Conservation (phyloP, 2,797 vertebrate genomes). For the Cetoscarus ocellatus region DNA sequence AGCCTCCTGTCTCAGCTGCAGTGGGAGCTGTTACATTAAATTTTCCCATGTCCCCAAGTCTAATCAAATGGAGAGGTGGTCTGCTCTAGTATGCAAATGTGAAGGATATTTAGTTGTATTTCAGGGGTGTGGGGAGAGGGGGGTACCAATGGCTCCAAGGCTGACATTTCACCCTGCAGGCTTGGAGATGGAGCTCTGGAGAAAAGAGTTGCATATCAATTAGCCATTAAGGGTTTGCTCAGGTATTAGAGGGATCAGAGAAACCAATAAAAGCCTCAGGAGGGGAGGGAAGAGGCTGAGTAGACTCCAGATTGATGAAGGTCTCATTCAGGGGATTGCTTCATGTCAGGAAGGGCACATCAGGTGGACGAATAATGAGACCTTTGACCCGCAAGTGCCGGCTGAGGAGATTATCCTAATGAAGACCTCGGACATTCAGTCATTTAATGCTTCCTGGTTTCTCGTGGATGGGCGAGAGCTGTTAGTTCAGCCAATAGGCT, state of each 20-base stretch:
- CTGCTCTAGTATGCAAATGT: slow-evolving; percentile 52
- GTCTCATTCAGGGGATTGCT: slow-evolving; percentile 47
- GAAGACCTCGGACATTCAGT: slow-evolving; percentile 40
- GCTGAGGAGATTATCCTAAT: slow-evolving; percentile 48
- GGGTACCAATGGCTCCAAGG: slow-evolving; percentile 44
- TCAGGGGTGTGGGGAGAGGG: slow-evolving; percentile 10
- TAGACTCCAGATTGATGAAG: slow-evolving; percentile 66
- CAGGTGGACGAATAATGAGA: slow-evolving; percentile 49
- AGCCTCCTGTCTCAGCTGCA: slow-evolving; percentile 9
- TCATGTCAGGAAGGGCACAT: slow-evolving; percentile 38
- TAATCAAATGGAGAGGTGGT: slow-evolving; percentile 47
- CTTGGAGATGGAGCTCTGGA: slow-evolving; percentile 72
- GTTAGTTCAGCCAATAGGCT: neutral
- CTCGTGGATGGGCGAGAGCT: neutral
- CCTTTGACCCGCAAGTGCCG: slow-evolving; percentile 57
- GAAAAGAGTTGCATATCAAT: slow-evolving; percentile 82
- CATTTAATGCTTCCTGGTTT: slow-evolving; percentile 47
- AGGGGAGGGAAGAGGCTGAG: slow-evolving; percentile 54
- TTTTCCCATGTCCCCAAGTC: slow-evolving; percentile 36
- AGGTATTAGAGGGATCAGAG: slow-evolving; percentile 82
- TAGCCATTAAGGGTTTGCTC: slow-evolving; percentile 79
- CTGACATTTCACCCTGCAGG: slow-evolving; percentile 73
- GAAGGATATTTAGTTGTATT: slow-evolving; percentile 42
- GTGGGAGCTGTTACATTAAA: slow-evolving; percentile 32
- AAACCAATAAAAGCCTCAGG: slow-evolving; percentile 72